Conservation (phyloP, 2,113 vertebrate genomes). For the Lamprotornis superbus region DNA sequence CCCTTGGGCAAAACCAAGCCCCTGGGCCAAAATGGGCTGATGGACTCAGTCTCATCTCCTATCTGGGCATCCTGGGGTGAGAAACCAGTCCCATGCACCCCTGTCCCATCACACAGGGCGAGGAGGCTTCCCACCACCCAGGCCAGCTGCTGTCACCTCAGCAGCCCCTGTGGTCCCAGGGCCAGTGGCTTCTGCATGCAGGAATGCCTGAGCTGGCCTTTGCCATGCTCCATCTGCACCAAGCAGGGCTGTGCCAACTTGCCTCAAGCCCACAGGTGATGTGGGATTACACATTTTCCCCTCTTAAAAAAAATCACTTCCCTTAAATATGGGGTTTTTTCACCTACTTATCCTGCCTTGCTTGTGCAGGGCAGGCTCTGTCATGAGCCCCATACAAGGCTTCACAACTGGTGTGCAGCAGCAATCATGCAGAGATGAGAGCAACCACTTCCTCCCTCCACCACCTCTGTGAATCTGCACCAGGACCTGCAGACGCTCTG, state of each 20-base stretch:
- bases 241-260: fast-evolving
- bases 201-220: not conserved
- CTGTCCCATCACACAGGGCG: not conserved
- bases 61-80: fast-evolving
- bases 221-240: fast-evolving
- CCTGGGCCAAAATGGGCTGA: not conserved
- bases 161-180: not conserved
- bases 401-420: not conserved
- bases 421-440: not conserved
- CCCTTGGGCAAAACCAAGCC: not conserved
- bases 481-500: not conserved
- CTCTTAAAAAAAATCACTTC: not conserved
- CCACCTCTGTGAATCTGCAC: not conserved
- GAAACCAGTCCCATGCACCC: not conserved
- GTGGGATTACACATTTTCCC: fast-evolving
- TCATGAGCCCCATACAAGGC: not conserved
- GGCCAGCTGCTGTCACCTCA: fast-evolving
- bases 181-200: not conserved
- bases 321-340: not conserved
- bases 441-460: slow-evolving; percentile 53
- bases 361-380: not conserved
- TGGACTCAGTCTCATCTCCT: not conserved
- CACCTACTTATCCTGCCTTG: not conserved
- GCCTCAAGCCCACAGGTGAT: not conserved
- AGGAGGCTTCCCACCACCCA: fast-evolving